Evolutionary conservation across 2,113 vertebrate species (phyloP).

Genomic region (Lipophrys pholis): DNA sequence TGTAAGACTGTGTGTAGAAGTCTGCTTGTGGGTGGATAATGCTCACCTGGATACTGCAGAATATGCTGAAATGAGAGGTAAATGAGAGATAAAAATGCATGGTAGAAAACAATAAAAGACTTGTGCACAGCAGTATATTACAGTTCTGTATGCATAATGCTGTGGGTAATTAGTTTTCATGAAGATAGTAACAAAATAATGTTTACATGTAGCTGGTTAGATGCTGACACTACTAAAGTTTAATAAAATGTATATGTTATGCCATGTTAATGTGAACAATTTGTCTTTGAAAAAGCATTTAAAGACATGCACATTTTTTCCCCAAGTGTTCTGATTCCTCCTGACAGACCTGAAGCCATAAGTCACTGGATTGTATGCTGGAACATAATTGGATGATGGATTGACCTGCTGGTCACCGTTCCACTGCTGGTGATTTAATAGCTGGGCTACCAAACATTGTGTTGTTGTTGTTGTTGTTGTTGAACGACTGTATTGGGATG

Average conservation of each 20-base stretch:
- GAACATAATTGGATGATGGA: constrained; percentile 40
- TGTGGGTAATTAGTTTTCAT: no score
- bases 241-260: background rate
- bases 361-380: constrained; percentile 36
- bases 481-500: constrained; percentile 13
- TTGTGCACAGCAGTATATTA: background rate
- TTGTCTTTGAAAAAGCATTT: background rate
- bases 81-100: background rate
- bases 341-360: constrained; percentile 17
- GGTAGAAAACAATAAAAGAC: background rate
- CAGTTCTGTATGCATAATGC: background rate
- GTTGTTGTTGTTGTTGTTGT: constrained; percentile 1
- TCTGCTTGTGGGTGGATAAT: background rate
- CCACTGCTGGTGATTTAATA: constrained; percentile 36
- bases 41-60: background rate
- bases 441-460: constrained; percentile 13
- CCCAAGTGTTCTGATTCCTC: background rate
- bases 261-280: background rate
- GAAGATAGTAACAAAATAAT: no score
- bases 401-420: constrained; percentile 30
- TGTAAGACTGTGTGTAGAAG: background rate
- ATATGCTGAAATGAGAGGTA: constrained; percentile 20
- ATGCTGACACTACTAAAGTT: background rate
- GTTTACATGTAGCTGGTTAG: no score
- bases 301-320: background rate